A percentile compares a stretch with the other conserved stretches of the same genome.
Conservation (phyloP, 2,888 invertebrate genomes). For the Octodonta nipae region DNA sequence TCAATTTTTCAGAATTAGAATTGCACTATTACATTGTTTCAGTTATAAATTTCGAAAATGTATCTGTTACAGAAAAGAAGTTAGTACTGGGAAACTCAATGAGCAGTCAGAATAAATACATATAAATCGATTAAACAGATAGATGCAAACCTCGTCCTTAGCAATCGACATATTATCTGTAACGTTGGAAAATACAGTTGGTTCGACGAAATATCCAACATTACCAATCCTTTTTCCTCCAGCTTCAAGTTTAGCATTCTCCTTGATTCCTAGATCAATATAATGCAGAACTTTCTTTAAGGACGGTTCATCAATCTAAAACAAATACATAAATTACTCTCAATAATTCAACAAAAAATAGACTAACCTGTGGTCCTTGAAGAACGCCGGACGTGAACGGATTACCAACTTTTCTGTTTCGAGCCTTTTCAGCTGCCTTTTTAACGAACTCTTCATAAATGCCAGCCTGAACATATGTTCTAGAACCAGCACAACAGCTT, state of each 20-base stretch:
- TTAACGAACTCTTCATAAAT: constrained; percentile 78
- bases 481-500: constrained; percentile 73
- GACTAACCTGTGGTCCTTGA: constrained; percentile 64
- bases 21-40: too few relatives aligned
- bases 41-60: too few relatives aligned
- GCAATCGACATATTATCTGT: constrained; percentile 65
- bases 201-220: constrained; percentile 62
- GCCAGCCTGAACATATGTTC: constrained; percentile 76
- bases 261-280: constrained; percentile 62
- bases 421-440: constrained; percentile 55
- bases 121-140: too few relatives aligned
- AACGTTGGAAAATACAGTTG: constrained; percentile 69
- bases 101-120: too few relatives aligned
- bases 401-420: constrained; percentile 62
- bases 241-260: constrained; percentile 64
- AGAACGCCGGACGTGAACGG: constrained; percentile 54
- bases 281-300: constrained; percentile 60
- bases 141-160: constrained; percentile 50
- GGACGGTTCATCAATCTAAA: constrained; percentile 57
- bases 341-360: too few relatives aligned
- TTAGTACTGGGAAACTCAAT: too few relatives aligned
- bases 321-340: too few relatives aligned
- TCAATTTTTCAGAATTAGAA: too few relatives aligned
- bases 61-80: too few relatives aligned
- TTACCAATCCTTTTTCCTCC: constrained; percentile 60